phyloP scores from a whole-genome alignment of 2,797 vertebrate species.

The Rousettus madagascariensis region DNA sequence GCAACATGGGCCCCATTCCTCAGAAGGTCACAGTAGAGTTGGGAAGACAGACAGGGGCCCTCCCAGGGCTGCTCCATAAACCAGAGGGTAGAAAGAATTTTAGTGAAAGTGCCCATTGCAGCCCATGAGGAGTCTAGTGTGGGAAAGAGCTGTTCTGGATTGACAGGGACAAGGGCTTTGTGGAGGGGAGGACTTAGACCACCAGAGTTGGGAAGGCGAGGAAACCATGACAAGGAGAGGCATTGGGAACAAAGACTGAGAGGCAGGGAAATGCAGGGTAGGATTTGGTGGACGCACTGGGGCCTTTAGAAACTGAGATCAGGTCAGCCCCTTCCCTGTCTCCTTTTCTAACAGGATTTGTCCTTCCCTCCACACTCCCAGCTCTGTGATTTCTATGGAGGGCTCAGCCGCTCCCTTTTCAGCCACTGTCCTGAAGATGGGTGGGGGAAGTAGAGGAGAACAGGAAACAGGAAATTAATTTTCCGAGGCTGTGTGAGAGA shows the following conservation, averaged over 20 bases:
- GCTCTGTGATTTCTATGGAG: background rate
- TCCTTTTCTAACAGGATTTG: background rate
- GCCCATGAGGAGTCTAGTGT: background rate
- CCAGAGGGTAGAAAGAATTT: background rate
- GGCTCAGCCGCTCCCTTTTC: background rate
- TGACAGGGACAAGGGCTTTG: too few relatives aligned
- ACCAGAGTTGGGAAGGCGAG: background rate
- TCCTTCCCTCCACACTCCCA: background rate
- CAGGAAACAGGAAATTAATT: constrained; percentile 1
- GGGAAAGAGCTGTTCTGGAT: background rate
- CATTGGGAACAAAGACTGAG: background rate
- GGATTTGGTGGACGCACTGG: fast-evolving
- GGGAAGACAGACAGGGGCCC: background rate
- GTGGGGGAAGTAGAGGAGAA: background rate
- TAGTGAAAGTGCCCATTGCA: background rate
- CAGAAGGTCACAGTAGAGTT: background rate
- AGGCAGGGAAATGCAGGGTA: background rate
- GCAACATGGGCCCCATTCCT: background rate
- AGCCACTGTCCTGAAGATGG: background rate
- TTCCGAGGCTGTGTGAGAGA: background rate
- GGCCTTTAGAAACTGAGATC: background rate
- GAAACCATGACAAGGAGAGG: too few relatives aligned
- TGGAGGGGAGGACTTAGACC: background rate
- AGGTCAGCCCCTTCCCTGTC: background rate
- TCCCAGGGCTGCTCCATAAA: background rate